Evolutionary conservation across 1,140 invertebrate genomes (phyloP).

Genomic region (Diabrotica virgifera): DNA sequence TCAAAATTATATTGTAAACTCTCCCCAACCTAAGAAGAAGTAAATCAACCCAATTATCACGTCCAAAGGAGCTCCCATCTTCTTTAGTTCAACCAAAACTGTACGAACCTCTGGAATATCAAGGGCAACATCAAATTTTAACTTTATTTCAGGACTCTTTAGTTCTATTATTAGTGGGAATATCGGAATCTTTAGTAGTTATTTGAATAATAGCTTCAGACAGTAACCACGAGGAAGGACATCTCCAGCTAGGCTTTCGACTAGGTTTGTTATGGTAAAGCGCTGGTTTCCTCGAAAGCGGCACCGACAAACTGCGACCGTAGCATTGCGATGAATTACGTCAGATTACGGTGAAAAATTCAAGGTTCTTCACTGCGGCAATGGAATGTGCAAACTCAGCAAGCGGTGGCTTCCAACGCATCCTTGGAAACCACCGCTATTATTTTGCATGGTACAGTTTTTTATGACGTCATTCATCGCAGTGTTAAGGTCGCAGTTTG

Average conservation of each 20-base stretch:
- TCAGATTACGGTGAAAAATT: no score
- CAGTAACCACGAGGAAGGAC: conserved; percentile 26
- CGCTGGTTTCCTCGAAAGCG: no score
- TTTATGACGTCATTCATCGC: no score
- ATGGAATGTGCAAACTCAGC: no score
- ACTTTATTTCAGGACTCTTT: conserved; percentile 20
- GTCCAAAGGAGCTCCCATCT: conserved; percentile 34
- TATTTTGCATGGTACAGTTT: no score
- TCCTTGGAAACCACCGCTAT: no score
- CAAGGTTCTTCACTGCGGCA: no score
- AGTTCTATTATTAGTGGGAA: conserved; percentile 21
- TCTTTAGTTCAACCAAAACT: conserved; percentile 28
- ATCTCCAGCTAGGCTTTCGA: conserved; percentile 21
- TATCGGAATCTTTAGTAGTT: conserved; percentile 16
- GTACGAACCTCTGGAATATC: conserved; percentile 26
- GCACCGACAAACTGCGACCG: no score
- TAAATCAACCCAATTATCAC: conserved; percentile 25
- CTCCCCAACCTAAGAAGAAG: conserved; percentile 32
- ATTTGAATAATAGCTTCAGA: conserved; percentile 10
- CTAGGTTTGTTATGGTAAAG: no score
- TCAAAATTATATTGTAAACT: not conserved
- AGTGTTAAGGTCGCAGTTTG: no score
- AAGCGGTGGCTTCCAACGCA: no score
- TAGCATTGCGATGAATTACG: no score
- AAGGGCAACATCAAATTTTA: conserved; percentile 24